Evolutionary conservation across 1,140 invertebrate species (phyloP).

Genomic region (Drosophila kohkoa): DNA sequence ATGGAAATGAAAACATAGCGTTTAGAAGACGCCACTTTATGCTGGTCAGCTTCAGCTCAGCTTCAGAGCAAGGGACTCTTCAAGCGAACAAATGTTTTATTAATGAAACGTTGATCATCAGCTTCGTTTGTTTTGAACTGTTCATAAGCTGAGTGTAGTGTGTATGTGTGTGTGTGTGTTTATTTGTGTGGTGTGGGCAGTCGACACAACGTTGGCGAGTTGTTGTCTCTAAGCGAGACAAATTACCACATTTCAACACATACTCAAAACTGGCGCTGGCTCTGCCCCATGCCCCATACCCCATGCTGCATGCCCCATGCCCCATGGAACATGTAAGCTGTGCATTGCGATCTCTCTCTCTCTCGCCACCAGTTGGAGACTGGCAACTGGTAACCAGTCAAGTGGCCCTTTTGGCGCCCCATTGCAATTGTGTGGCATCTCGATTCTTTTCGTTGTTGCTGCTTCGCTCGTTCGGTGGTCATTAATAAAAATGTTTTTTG

Average conservation of each 20-base stretch:
- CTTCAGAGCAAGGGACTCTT: slow-evolving; percentile 37
- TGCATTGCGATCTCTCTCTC: slow-evolving; percentile 30
- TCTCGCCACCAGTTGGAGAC: neutral
- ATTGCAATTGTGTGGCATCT: slow-evolving; percentile 75
- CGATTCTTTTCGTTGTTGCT: neutral
- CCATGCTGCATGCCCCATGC: slow-evolving; percentile 16
- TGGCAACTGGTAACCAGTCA: slow-evolving; percentile 30
- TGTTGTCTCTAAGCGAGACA: slow-evolving; percentile 78
- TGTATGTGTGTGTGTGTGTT: slow-evolving; percentile 1
- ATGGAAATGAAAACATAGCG: slow-evolving; percentile 55
- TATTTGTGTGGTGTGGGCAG: slow-evolving; percentile 53
- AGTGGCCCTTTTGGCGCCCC: slow-evolving; percentile 81
- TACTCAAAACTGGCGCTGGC: slow-evolving; percentile 75
- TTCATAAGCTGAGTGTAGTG: too few relatives aligned
- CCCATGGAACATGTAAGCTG: slow-evolving; percentile 11
- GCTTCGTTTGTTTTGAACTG: slow-evolving; percentile 27
- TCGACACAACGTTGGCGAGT: slow-evolving; percentile 36
- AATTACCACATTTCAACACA: slow-evolving; percentile 83
- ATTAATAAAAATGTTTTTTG: slow-evolving; percentile 80
- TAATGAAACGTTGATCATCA: slow-evolving; percentile 70
- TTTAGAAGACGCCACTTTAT: slow-evolving; percentile 52
- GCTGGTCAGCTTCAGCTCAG: slow-evolving; percentile 23
- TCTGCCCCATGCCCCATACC: slow-evolving; percentile 33
- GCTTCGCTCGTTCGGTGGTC: slow-evolving; percentile 47
- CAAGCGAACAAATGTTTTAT: slow-evolving; percentile 79